phyloP scores from a whole-genome alignment of 1,140 invertebrate genomes.

The Adoxophyes honmai region DNA sequence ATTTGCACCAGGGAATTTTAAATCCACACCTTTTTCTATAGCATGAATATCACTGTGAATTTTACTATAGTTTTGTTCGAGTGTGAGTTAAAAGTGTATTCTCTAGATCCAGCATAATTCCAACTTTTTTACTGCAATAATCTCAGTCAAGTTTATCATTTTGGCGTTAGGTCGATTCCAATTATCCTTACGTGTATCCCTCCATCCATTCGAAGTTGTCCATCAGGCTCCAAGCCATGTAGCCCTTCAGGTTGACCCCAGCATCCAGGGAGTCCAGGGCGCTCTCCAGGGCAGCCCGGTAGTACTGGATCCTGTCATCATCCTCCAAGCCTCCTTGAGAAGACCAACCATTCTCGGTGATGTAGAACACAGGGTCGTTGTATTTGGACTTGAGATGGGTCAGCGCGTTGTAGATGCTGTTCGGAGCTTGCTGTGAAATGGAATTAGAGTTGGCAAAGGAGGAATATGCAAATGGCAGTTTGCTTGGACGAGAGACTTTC shows the following conservation, averaged over 20 bases:
- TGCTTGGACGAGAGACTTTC: no score
- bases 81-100: no score
- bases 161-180: no score
- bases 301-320: conserved; percentile 51
- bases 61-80: no score
- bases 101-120: no score
- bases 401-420: conserved; percentile 28
- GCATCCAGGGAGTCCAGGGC: conserved; percentile 82
- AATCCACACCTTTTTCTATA: no score
- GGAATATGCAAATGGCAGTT: no score
- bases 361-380: conserved; percentile 70
- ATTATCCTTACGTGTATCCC: conserved; percentile 78
- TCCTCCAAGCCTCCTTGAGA: conserved; percentile 69
- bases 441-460: neutral
- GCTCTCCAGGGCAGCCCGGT: conserved; percentile 62
- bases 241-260: conserved; percentile 80
- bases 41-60: no score
- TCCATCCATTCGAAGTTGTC: conserved; percentile 77
- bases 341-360: conserved; percentile 80
- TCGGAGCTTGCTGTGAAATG: conserved; percentile 18
- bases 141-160: no score
- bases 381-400: conserved; percentile 76
- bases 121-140: no score
- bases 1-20: no score
- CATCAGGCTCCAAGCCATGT: conserved; percentile 53